Evolutionary conservation across 2,888 invertebrate species (phyloP).

Genomic region (Volucella inanis): DNA sequence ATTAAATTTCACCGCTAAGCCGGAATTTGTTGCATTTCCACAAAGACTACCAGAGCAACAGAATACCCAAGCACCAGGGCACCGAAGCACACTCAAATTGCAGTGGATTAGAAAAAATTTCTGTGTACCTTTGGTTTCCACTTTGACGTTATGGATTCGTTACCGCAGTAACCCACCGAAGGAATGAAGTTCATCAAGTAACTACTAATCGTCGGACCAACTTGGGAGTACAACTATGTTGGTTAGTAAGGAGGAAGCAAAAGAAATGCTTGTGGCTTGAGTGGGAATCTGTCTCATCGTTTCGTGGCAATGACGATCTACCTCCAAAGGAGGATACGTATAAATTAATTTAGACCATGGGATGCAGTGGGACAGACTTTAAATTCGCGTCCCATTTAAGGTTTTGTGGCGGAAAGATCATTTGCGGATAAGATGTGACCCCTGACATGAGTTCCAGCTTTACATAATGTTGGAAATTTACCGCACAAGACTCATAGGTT

Average conservation of each 20-base stretch:
- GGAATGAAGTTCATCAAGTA: constrained; percentile 40
- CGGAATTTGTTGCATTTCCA: constrained; percentile 52
- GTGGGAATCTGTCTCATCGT: constrained; percentile 31
- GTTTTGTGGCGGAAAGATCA: constrained; percentile 25
- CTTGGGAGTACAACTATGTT: constrained; percentile 37
- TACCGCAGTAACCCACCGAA: constrained; percentile 44
- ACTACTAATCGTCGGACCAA: constrained; percentile 3
- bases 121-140: constrained; percentile 22
- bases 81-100: not conserved
- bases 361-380: constrained; percentile 29
- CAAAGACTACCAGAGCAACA: constrained; percentile 26
- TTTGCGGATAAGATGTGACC: constrained; percentile 25
- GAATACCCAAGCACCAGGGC: not conserved
- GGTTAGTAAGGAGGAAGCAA: constrained; percentile 47
- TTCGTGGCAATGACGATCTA: constrained; percentile 38
- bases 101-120: constrained; percentile 23
- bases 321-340: not conserved
- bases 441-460: constrained; percentile 25
- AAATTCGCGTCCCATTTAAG: constrained; percentile 16
- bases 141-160: constrained; percentile 22
- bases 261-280: constrained; percentile 33
- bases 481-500: not conserved
- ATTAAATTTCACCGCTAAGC: constrained; percentile 70
- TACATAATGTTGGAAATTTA: constrained; percentile 14
- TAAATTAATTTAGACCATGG: constrained; percentile 50